These are phyloP conservation scores for Mesorhabditis spiculigera DNA, from an alignment of 2,888 invertebrate genomes.

Conservation along the genomic window DNA sequence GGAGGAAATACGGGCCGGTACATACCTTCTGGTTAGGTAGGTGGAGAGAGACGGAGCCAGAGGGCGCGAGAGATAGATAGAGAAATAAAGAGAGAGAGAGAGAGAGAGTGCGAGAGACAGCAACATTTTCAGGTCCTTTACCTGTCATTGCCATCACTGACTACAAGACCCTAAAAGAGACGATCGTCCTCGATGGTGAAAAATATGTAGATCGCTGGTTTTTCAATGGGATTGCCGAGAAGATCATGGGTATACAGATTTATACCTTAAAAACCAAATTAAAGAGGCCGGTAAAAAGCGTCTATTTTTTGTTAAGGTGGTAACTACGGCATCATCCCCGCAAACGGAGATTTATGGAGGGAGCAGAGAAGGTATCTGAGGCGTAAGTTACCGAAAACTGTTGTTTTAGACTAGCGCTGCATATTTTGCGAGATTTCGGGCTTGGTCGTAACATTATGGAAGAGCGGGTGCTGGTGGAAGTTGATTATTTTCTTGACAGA, in stretches of 20 bases:
- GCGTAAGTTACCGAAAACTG: no score
- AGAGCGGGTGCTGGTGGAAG: constrained; percentile 17
- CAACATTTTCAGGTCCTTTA: constrained; percentile 14
- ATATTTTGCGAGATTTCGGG: constrained; percentile 27
- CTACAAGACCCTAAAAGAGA: constrained; percentile 23
- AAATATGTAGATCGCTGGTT: constrained; percentile 21
- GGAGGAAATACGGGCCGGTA: background rate
- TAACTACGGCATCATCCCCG: constrained; percentile 24
- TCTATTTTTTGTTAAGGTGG: constrained; percentile 13
- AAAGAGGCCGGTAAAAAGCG: no score
- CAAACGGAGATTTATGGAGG: constrained; percentile 25
- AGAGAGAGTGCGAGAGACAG: background rate
- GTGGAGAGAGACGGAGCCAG: no score
- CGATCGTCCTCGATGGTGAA: constrained; percentile 29
- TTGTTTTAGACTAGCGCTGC: constrained; percentile 14
- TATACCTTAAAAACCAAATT: no score
- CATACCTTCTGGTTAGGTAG: constrained; percentile 1
- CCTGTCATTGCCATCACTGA: constrained; percentile 21
- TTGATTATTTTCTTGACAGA: constrained; percentile 18
- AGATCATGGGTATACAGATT: background rate
- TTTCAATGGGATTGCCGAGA: constrained; percentile 14
- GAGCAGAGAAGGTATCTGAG: constrained; percentile 20
- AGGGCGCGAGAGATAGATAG: no score
- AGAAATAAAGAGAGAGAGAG: no score
- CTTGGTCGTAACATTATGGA: constrained; percentile 25